Percentiles rank a stretch among this genome's conserved stretches.
These are phyloP conservation scores for Eretmochelys imbricata DNA, from an alignment of 2,113 vertebrate species.

Conservation along the genomic window DNA sequence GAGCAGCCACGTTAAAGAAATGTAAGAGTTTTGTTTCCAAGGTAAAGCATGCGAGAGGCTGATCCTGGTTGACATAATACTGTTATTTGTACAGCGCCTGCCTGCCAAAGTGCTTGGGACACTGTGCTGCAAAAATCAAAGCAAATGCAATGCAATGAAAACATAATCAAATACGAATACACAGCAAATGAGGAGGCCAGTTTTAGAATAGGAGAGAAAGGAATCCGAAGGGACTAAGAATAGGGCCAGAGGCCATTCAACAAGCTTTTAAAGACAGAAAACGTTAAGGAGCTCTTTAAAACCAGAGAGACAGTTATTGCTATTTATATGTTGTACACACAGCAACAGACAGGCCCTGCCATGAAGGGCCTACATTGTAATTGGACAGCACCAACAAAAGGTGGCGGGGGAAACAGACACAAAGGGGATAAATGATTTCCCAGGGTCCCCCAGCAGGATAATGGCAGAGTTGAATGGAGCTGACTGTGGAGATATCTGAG, in stretches of 20 bases:
- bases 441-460: background rate
- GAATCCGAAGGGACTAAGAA: background rate
- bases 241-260: constrained; percentile 7
- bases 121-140: constrained; percentile 55
- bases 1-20: constrained; percentile 59
- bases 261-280: background rate
- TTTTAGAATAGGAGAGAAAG: constrained; percentile 39
- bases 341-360: background rate
- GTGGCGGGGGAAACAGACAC: background rate
- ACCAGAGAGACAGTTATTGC: background rate
- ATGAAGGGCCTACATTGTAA: background rate
- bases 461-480: background rate
- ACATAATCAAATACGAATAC: constrained; percentile 30
- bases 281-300: background rate
- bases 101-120: background rate
- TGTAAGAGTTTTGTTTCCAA: constrained; percentile 1
- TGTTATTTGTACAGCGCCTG: background rate
- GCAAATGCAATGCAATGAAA: constrained; percentile 53
- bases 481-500: background rate
- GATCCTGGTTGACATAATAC: constrained; percentile 29
- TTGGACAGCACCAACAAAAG: background rate
- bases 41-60: constrained; percentile 24
- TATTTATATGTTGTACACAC: background rate
- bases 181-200: background rate
- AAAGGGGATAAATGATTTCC: background rate